These are phyloP conservation scores for Eidolon dupreanum DNA, from an alignment of 2,797 vertebrate species.

Conservation along the genomic window DNA sequence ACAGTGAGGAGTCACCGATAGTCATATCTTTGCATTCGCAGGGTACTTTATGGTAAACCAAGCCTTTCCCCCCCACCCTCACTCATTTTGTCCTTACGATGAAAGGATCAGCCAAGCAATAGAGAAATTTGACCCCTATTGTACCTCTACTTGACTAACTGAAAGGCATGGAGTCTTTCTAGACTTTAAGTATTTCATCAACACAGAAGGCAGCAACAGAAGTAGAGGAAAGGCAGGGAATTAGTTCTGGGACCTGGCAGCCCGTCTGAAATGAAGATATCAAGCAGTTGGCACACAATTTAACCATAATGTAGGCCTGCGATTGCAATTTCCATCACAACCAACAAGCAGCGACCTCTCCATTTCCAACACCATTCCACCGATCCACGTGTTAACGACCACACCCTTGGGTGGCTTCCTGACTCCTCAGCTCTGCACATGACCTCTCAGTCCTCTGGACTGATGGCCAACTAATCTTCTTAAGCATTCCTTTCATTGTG, in stretches of 20 bases:
- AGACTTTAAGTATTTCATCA: neutral
- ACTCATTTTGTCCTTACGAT: neutral
- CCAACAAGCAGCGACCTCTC: neutral
- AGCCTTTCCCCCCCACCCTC: neutral
- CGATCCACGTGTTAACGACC: fast-evolving
- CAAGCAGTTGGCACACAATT: neutral
- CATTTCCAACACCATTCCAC: neutral
- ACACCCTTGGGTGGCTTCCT: neutral
- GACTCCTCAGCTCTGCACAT: neutral
- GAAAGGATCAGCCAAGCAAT: neutral
- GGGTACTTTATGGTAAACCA: neutral
- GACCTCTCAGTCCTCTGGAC: neutral
- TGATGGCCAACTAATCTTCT: neutral
- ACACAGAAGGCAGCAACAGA: fast-evolving
- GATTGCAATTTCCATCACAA: neutral
- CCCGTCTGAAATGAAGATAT: neutral
- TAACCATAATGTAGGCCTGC: fast-evolving
- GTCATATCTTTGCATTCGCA: neutral
- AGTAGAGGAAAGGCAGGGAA: neutral
- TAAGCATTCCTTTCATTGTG: neutral
- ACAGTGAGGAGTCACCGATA: neutral
- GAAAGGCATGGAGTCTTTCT: neutral
- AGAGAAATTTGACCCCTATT: neutral
- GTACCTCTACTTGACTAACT: neutral
- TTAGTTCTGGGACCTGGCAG: neutral